Conservation (phyloP, 2,113 vertebrate species). For the Campylomormyrus numenius region DNA sequence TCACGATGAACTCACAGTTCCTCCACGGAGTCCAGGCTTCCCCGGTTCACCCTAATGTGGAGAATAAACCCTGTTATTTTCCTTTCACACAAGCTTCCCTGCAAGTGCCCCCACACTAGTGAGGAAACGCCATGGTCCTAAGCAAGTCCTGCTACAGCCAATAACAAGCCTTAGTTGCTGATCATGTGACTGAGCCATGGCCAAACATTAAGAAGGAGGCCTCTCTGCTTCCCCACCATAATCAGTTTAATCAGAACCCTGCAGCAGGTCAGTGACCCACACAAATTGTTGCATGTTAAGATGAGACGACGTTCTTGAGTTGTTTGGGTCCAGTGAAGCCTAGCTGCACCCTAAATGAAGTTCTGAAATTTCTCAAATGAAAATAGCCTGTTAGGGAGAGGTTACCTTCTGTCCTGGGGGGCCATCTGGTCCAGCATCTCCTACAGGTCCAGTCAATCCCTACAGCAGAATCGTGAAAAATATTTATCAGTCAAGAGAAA, state of each 20-base stretch:
- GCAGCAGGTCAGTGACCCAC: constrained; percentile 40
- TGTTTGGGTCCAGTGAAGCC: not conserved
- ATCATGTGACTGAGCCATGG: constrained; percentile 48
- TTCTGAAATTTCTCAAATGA: not conserved
- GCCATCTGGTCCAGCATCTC: constrained; percentile 74
- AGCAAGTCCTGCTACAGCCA: not conserved
- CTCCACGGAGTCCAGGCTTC: constrained; percentile 73
- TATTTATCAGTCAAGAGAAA: not conserved
- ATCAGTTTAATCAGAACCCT: constrained; percentile 52
- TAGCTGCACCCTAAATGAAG: not conserved
- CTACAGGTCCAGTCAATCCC: constrained; percentile 86
- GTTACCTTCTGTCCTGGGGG: constrained; percentile 83
- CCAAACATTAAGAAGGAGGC: not conserved
- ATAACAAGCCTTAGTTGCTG: constrained; percentile 43
- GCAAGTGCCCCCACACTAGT: not conserved
- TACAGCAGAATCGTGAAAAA: constrained; percentile 41
- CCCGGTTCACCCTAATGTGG: constrained; percentile 83
- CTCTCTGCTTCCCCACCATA: constrained; percentile 38
- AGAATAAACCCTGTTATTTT: constrained; percentile 15
- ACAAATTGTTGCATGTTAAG: constrained; percentile 44
- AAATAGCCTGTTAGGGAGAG: constrained; percentile 33
- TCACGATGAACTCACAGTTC: constrained; percentile 69
- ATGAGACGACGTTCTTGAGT: not conserved
- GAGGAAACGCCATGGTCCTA: not conserved
- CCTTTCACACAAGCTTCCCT: not conserved